These are phyloP conservation scores for Gobio occitaniae DNA, from an alignment of 2,797 vertebrate species.

Conservation along the genomic window DNA sequence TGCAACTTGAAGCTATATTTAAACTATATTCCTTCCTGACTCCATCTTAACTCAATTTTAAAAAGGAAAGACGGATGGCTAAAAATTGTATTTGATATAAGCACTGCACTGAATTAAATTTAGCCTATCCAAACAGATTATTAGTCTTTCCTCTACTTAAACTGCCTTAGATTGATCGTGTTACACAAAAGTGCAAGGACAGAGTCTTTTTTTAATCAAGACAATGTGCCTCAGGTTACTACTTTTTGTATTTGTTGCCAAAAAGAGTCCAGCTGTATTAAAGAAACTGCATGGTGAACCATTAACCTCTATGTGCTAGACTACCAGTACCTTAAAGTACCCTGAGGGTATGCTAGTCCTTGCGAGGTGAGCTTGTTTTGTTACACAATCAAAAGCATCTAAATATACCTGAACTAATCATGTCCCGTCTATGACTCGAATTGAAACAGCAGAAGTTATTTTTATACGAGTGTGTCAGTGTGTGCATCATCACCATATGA, in stretches of 20 bases:
- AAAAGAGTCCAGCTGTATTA: conserved; percentile 15
- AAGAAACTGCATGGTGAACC: neutral
- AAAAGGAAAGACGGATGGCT: conserved; percentile 12
- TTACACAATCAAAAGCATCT: conserved; percentile 29
- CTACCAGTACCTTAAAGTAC: conserved; percentile 21
- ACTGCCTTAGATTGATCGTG: conserved; percentile 27
- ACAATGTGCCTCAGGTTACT: conserved; percentile 10
- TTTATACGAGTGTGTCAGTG: neutral
- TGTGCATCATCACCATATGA: conserved; percentile 34
- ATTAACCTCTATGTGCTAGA: neutral
- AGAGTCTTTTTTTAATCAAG: neutral
- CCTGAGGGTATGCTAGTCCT: conserved; percentile 17
- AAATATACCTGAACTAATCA: conserved; percentile 45
- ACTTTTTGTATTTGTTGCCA: conserved; percentile 19
- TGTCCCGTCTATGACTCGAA: conserved; percentile 30
- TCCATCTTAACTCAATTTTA: conserved; percentile 22
- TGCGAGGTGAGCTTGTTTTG: conserved; percentile 23
- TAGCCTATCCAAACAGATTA: conserved; percentile 23
- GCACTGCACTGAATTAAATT: conserved; percentile 24
- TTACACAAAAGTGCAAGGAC: conserved; percentile 16
- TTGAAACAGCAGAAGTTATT: conserved; percentile 13
- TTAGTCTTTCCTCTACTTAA: conserved; percentile 24
- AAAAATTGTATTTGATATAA: conserved; percentile 18
- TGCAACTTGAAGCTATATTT: conserved; percentile 28
- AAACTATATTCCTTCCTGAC: conserved; percentile 13